Base-by-base conservation (phyloP, 2,113 vertebrate genomes). In the Colistium nudipinnis region DNA sequence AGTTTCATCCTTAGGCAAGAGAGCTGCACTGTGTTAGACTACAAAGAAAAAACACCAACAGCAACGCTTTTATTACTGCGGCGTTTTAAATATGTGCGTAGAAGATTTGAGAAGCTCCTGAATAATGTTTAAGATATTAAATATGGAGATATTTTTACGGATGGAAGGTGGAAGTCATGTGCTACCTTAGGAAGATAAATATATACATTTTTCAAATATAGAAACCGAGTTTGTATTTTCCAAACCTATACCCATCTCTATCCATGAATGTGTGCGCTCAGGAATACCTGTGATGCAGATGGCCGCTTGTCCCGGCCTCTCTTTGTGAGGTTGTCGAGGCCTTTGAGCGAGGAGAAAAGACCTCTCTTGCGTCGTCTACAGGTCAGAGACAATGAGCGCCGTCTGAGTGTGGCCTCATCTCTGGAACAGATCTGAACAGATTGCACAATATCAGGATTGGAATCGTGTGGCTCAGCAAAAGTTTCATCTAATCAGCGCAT, bases 331-430 rank as follows among this genome's bases (percentile, higher is more conserved):
- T 95, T 96, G 86, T 99, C 96, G 70, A 98, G 92, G 54, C 96
- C 96, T 91, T 98, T 99, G 0, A 98, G 91, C 0, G 97, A 98
- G 20, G 97, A 98, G 90, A 99, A 98, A 16, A 99, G 90, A 28
- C 97, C 93, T 88, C 93, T 93, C 89, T 96, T 98, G 70, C 76
- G 80, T 78, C 90, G 79, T 70, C 88, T 53, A 89, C 94, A 94
- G 0, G 93, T 95, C 70, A 96, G 78, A 20, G 97, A 98, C 38
- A 98, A 74, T 0, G 95, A 97, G 59, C 96, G 95, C 71, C 96
- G 96, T 77, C 96, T 92, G 63, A 97, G 89, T 7, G 94, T 94
- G 51, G 95, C 90, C 81, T 98, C 96, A 57, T 98, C 96, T 83
- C 97, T 93, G 61, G 97, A 98, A 70, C 96, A 98, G 70, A 98